Evolutionary conservation across 2,797 vertebrate species (phyloP), one percentile per base, ranked within the genome.

Genomic region (Furcifer pardalis): DNA sequence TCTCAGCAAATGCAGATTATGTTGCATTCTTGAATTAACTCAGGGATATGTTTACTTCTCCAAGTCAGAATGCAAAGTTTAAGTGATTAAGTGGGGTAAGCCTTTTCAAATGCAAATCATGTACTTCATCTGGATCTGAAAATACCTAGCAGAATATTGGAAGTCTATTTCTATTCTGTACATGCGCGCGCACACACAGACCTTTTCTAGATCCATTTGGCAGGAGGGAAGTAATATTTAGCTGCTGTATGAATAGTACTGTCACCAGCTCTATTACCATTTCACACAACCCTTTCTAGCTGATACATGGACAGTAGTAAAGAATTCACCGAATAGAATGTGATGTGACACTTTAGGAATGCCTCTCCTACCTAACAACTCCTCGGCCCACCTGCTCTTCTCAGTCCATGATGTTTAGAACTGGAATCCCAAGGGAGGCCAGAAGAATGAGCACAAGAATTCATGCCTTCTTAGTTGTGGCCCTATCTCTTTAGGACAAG

Each of bases 1-100:
- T 91, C 84, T 94, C 91, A 93, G 87, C 90, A 92, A 93, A 93
- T 86, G 89, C 89, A 84, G 84, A 89, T 91, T 94, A 85, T 91
- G 91, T 89, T 89, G 92, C 89, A 89, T 87, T 90, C 89, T 91
- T 91, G 90, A 89, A 93, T 90, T 89, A 1, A 77, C 82, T 73
- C 88, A n/a, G 35, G n/a, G 77, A 91, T 92, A 85, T 83, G 65
- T 84, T 91, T 78, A 82, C 79, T 90, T 78, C 85, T 89, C 40
- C 52, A 76, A 71, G 74, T 52, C 75, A 52, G 56, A 37, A 79
- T 56, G 27, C 42, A 68, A 77, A 71, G 65, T n/a, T 69, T 32
- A n/a, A 19, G 56, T 68, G 42, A 62, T 8, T 15, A 10, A 42
- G 15, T 19, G 30, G 40, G 27, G 46, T 35, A 65, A 73, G 63